A percentile compares a stretch with the other conserved stretches of the same genome.
Evolutionary conservation across 2,797 vertebrate species (phyloP).

Genomic region (Fratercula arctica): DNA sequence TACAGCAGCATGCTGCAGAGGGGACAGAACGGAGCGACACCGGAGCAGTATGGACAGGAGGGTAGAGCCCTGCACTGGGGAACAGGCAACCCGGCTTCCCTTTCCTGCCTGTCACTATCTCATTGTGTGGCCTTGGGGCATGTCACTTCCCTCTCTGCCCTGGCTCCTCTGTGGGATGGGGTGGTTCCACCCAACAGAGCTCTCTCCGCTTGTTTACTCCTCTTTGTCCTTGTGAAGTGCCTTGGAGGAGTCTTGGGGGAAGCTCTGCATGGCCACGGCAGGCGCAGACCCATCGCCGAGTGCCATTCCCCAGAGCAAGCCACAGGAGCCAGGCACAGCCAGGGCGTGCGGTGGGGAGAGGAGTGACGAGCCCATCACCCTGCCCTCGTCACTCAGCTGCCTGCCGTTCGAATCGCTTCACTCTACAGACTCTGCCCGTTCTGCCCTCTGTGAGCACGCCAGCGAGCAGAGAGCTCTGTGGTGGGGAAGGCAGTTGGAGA

Average conservation of each 20-base stretch:
- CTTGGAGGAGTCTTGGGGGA: not conserved
- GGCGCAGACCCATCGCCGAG: not conserved
- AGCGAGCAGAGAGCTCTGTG: not conserved
- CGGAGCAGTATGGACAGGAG: not conserved
- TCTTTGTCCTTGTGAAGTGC: conserved; percentile 1
- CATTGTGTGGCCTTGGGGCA: conserved; percentile 49
- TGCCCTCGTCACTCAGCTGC: fast-evolving
- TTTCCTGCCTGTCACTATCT: conserved; percentile 50
- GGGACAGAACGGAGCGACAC: not conserved
- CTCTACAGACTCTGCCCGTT: fast-evolving
- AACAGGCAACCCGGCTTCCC: conserved; percentile 10
- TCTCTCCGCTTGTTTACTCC: not conserved
- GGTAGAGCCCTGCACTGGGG: not conserved
- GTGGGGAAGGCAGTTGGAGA: not conserved
- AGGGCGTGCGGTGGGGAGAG: not conserved
- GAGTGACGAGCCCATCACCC: too few relatives aligned
- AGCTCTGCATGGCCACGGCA: not conserved
- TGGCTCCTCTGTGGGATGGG: not conserved
- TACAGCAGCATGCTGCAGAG: not conserved
- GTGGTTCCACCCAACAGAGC: conserved; percentile 18
- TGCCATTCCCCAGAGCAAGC: not conserved
- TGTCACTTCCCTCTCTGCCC: conserved; percentile 40
- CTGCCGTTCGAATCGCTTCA: too few relatives aligned
- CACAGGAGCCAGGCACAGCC: fast-evolving
- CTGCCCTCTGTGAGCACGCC: not conserved